Evolutionary conservation across 2,113 vertebrate species (phyloP).

Genomic region (Lophochroa leadbeateri): DNA sequence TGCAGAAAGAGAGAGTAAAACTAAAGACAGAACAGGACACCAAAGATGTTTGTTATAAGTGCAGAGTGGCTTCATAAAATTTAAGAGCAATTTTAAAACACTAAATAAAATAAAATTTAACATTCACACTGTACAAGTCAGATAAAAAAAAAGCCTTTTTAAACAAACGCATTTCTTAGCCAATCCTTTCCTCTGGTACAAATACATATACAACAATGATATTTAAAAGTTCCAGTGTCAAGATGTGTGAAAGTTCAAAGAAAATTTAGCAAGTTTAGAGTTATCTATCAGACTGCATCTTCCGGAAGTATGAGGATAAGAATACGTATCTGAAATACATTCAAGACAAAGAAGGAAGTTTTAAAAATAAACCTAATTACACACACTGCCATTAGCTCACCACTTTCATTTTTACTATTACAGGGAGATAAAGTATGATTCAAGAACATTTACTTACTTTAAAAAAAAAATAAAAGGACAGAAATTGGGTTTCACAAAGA

Average conservation of each 20-base stretch:
- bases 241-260: background rate
- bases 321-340: background rate
- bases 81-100: background rate
- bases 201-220: rapidly evolving
- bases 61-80: background rate
- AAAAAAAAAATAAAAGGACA: background rate
- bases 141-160: background rate
- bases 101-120: background rate
- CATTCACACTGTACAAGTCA: background rate
- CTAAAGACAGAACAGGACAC: background rate
- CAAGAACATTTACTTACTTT: background rate
- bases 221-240: background rate
- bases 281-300: background rate
- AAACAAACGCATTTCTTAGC: background rate
- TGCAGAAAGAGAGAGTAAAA: background rate
- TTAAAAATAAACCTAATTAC: background rate
- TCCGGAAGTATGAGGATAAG: background rate
- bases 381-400: background rate
- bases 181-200: background rate
- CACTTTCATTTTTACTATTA: background rate
- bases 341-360: background rate
- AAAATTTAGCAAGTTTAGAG: background rate
- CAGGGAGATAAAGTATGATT: background rate
- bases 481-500: background rate
- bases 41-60: rapidly evolving